These are phyloP conservation scores for Apamea crenata DNA, from an alignment of 2,888 invertebrate species.

Conservation along the genomic window DNA sequence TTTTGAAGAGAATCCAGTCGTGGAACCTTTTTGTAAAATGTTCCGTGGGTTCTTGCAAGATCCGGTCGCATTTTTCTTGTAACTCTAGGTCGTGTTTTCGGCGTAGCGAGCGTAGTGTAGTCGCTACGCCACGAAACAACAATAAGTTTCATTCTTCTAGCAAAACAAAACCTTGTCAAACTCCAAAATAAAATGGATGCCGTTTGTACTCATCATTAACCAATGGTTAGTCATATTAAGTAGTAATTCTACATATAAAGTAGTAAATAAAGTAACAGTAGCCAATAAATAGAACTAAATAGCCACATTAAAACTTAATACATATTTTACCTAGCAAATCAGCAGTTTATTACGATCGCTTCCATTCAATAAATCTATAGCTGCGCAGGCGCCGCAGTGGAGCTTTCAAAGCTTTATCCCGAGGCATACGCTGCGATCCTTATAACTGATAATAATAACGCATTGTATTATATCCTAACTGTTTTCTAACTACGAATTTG, in stretches of 20 bases:
- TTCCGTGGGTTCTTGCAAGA: not conserved
- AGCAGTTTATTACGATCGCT: constrained; percentile 71
- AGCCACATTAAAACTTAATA: constrained; percentile 56
- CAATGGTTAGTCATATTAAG: not conserved
- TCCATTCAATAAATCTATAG: constrained; percentile 63
- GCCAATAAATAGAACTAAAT: constrained; percentile 32
- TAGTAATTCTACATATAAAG: not conserved
- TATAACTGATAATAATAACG: constrained; percentile 70
- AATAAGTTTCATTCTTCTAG: no score
- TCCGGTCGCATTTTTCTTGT: not conserved
- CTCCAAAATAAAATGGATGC: constrained; percentile 1
- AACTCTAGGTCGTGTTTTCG: not conserved
- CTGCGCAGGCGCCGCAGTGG: constrained; percentile 63
- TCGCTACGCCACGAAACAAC: not conserved
- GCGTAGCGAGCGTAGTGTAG: not conserved
- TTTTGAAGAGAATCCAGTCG: not conserved
- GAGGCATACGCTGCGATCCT: constrained; percentile 69
- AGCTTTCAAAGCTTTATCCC: constrained; percentile 70
- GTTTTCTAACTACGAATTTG: constrained; percentile 57
- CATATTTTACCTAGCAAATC: constrained; percentile 75
- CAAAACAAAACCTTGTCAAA: not conserved
- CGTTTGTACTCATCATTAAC: not conserved
- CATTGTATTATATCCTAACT: constrained; percentile 67
- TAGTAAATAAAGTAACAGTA: constrained; percentile 16
- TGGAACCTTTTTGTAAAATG: not conserved